phyloP scores from a whole-genome alignment of 2,797 vertebrate genomes.

The Menidia menidia region DNA sequence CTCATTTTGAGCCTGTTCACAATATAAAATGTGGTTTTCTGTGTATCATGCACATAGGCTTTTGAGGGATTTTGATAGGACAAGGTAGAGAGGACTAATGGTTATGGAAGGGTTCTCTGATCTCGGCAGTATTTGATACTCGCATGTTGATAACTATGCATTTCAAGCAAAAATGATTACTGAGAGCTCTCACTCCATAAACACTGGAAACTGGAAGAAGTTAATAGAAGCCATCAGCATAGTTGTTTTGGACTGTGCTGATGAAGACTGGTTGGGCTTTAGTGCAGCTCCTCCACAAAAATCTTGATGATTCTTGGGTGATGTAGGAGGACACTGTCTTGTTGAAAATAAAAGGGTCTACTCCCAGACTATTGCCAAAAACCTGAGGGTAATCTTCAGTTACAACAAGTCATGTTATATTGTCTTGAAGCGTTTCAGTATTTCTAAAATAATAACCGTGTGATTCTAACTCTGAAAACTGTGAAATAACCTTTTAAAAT shows the following conservation, averaged over 20 bases:
- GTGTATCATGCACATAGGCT: background rate
- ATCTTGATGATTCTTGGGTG: background rate
- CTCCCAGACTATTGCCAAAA: background rate
- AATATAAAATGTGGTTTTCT: too few relatives aligned
- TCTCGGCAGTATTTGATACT: conserved; percentile 6
- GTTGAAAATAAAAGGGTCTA: conserved; percentile 6
- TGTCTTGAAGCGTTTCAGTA: too few relatives aligned
- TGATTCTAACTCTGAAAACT: too few relatives aligned
- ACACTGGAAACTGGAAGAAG: background rate
- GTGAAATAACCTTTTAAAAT: too few relatives aligned
- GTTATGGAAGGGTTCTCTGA: background rate
- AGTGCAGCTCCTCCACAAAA: conserved; percentile 5
- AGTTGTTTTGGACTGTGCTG: background rate
- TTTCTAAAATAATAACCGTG: too few relatives aligned
- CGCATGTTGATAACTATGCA: background rate
- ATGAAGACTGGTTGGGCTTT: background rate
- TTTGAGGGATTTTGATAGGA: conserved; percentile 6
- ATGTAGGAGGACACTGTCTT: conserved; percentile 8
- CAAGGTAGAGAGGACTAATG: background rate
- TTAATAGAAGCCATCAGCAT: conserved; percentile 5
- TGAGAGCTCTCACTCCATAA: background rate
- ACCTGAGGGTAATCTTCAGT: background rate
- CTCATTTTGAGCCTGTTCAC: conserved; percentile 13
- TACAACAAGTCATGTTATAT: background rate
- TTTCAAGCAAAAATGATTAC: background rate